Evolutionary conservation across 64 coral and sea anemone genomes (phyloP), one percentile per base, ranked within the genome.

Genomic region (Actinia tenebrosa): DNA sequence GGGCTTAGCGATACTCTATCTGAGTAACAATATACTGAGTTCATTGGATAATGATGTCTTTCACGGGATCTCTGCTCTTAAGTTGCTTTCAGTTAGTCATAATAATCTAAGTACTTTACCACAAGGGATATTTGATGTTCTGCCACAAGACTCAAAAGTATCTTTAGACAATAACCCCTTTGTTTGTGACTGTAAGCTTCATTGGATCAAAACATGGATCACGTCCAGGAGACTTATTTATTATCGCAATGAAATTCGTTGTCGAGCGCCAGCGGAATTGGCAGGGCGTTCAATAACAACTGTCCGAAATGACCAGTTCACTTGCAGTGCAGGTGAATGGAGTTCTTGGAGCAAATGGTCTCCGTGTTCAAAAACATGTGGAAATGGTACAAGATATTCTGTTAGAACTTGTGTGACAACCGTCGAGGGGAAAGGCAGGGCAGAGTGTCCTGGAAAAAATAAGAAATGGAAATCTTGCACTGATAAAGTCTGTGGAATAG

Each of bases 181-280:
- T 97, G 86, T 92, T 84, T 97, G 94, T 47, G 86, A 91, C 56
- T 97, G 94, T 63, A 87, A 93, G 80, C 88, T 97, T 83, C 88
- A 80, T 16, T 97, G 94, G 94, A 88, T 97, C 10, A 97, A 97
- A 88, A n/a, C 60, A 18, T 97, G 94, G 94, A 44, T 97, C 2
- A 61, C 13, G 7, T 53, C 56, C 22, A 92, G 75, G 54, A 78
- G 87, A 22, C 80, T 89, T 79, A 88, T 93, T 61, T 92, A 85
- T 78, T 16, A 77, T 14, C 91, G 26, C 69, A 61, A 77, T 53
- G 80, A 50, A 61, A 84, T 90, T 19, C 59, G 82, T 4, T 97
- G 94, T 88, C 56, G 80, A 15, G 60, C 86, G 8, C 94, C 94
- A 11, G 44, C 86, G 27, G 60, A 23, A 23, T 46, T 97, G 37